Evolutionary conservation across 1,140 invertebrate species (phyloP), one percentile per base, ranked within the genome.

Genomic region (Dufourea novaeangliae): DNA sequence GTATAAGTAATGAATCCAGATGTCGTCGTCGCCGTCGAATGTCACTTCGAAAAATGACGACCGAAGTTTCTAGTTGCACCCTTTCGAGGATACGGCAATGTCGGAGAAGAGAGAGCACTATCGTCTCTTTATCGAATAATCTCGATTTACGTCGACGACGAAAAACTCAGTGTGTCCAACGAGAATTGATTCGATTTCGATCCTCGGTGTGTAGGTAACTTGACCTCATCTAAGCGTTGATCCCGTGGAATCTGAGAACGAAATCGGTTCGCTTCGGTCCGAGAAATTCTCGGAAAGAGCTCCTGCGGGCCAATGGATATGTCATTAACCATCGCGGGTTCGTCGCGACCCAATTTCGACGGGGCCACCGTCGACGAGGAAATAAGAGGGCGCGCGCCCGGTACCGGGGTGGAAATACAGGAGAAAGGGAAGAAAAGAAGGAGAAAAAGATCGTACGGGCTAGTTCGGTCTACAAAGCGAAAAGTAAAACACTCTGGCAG

Each of bases 1-100:
- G 82, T 86, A 83, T 86, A 87, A 87, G 83, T 88, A 88, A 90
- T 87, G 89, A 90, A 89, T 89, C 86, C 89, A 89, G 88, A 89
- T 89, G 87, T 87, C 86, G 84, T 86, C 85, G 84, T 80, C 78
- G 76, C 64, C 75, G 83, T 83, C 76, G 67, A 82, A 83, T 50
- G 74, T 74, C 70, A 54, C 64, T 86, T 85, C 71, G 85, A 88
- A 89, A 90, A 90, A 90, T 89, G 85, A 89, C 87, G 84, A 82
- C 59, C 59, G 17, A 66, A 59, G 83, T 89, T 88, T 88, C 80
- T 76, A 79, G 56, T n/a, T 78, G 80, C 84, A 69, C 82, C 67
- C 63, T 81, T 29, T n/a, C 17, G 17, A 41, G 17, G 14, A n/a
- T n/a, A n/a, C 11, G 14, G 22, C 10, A n/a, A n/a, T 39, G 52